These are phyloP conservation scores for Trichechus manatus DNA, from an alignment of 2,113 vertebrate genomes.

Conservation along the genomic window DNA sequence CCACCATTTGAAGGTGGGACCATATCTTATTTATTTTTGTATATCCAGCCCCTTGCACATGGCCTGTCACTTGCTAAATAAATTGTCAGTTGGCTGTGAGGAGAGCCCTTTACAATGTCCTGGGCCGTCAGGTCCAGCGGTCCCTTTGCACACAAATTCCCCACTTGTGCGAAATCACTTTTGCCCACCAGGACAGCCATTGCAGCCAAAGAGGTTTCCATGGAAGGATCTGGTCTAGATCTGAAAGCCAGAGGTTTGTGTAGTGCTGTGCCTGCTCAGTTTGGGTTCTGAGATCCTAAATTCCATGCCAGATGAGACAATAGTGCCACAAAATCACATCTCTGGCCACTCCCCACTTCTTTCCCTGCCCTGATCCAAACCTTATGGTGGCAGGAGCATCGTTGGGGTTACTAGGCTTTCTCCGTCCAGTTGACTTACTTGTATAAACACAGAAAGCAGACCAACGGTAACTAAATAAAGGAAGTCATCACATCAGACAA, in stretches of 20 bases:
- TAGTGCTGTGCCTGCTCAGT: fast-evolving
- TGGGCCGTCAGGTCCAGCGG: not conserved
- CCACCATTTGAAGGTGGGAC: not conserved
- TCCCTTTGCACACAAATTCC: not conserved
- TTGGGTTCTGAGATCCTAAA: not conserved
- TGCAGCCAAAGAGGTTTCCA: fast-evolving
- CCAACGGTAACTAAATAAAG: not conserved
- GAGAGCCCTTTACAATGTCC: too few species aligned
- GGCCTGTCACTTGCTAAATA: not conserved
- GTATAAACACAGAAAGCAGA: not conserved
- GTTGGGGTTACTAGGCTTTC: fast-evolving
- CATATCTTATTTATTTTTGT: not conserved
- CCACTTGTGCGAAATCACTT: not conserved
- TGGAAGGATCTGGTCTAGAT: not conserved
- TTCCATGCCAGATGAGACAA: not conserved
- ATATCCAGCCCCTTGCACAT: not conserved
- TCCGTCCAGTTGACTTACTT: too few species aligned
- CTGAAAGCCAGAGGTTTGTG: not conserved
- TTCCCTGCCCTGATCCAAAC: not conserved
- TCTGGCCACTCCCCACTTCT: not conserved
- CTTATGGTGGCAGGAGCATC: too few species aligned
- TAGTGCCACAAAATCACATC: not conserved
- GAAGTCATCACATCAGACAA: not conserved
- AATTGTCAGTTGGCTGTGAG: too few species aligned
- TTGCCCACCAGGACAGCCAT: not conserved